phyloP scores from a whole-genome alignment of 2,797 vertebrate genomes.

The Diplodus sargus region DNA sequence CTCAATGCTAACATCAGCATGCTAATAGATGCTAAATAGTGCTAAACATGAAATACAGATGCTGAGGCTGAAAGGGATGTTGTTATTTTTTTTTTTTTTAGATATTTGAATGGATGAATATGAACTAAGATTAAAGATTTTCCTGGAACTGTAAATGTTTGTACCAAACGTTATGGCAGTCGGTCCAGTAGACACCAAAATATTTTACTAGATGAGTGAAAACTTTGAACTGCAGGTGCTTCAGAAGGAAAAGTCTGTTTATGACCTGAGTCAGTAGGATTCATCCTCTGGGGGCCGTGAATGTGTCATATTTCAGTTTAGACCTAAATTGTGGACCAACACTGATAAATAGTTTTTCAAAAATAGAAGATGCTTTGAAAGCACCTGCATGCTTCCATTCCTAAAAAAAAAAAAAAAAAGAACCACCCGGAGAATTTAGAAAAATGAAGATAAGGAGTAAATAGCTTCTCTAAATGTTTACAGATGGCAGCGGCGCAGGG shows the following conservation, averaged over 20 bases:
- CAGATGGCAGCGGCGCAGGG: slow-evolving; percentile 40
- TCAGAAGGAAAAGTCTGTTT: neutral
- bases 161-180: neutral
- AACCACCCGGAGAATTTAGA: slow-evolving; percentile 29
- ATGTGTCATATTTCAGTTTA: slow-evolving; percentile 1
- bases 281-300: neutral
- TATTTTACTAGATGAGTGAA: neutral
- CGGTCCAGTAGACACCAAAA: neutral
- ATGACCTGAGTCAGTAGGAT: neutral
- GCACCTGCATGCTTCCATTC: slow-evolving; percentile 6
- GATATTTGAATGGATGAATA: neutral
- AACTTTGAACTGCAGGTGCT: neutral
- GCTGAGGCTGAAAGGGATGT: neutral
- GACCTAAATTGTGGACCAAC: neutral
- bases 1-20: neutral
- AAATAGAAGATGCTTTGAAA: neutral
- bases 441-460: slow-evolving; percentile 55
- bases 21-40: neutral
- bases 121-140: neutral
- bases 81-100: too few relatives aligned
- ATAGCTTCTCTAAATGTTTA: slow-evolving; percentile 26
- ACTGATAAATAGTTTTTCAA: neutral
- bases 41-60: neutral
- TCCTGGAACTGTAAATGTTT: neutral
- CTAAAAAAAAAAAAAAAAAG: slow-evolving; percentile 41